Percentiles rank a stretch among this genome's conserved stretches.
These are phyloP conservation scores for Diplodus sargus DNA, from an alignment of 2,797 vertebrate genomes.

Conservation along the genomic window DNA sequence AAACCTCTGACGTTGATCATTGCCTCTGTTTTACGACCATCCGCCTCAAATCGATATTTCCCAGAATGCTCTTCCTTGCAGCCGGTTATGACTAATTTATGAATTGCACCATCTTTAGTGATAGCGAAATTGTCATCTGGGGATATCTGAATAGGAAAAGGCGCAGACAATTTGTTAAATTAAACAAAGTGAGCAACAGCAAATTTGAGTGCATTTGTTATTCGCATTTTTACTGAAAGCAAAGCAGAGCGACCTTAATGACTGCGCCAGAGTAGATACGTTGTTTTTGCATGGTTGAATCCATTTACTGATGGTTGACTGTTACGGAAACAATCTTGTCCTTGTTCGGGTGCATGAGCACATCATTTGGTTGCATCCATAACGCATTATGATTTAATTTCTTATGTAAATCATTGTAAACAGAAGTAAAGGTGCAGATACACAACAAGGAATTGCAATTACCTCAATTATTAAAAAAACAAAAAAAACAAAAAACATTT, in stretches of 20 bases:
- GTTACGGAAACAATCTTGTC: neutral
- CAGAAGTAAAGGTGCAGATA: too few species aligned
- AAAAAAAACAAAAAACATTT: too few species aligned
- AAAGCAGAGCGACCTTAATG: too few species aligned
- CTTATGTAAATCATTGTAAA: too few species aligned
- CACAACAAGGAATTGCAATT: too few species aligned
- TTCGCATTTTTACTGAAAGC: neutral
- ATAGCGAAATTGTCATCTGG: conserved; percentile 81
- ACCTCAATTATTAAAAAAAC: too few species aligned
- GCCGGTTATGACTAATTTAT: conserved; percentile 83
- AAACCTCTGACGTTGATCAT: conserved; percentile 88
- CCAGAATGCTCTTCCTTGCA: conserved; percentile 86
- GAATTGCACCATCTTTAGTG: conserved; percentile 83
- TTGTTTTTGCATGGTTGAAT: too few species aligned
- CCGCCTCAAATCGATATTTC: conserved; percentile 89
- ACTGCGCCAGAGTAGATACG: too few species aligned
- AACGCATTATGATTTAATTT: too few species aligned
- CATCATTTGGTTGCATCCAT: too few species aligned
- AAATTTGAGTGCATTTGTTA: neutral
- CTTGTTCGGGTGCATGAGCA: too few species aligned
- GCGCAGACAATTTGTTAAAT: conserved; percentile 10
- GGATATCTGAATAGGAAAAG: conserved; percentile 77
- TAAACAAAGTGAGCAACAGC: neutral
- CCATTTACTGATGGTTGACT: neutral
- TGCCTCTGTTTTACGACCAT: conserved; percentile 87